Evolutionary conservation across 2,113 vertebrate species (phyloP), one percentile per base, ranked within the genome.

Genomic region (Myocastor coypus): DNA sequence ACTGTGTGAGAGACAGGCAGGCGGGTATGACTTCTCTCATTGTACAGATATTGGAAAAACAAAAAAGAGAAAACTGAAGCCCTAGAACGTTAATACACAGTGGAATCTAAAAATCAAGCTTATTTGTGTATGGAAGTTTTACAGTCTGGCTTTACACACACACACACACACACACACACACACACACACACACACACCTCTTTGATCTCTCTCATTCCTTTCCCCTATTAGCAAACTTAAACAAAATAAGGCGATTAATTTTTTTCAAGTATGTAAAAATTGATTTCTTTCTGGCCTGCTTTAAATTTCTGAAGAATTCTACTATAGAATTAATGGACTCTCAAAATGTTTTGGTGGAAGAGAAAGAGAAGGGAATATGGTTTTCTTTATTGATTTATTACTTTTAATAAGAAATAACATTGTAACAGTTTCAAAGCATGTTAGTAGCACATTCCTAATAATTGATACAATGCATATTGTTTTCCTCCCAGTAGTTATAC

Each of bases 261-360:
- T 92, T 64, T 11, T 80, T 57, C 26, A 84, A 68, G 24, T 66
- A 10, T 83, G 87, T 90, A 81, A 94, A 90, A 84, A 52, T 17
- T 64, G 12, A 22, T 64, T 14, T n/a, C n/a, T 17, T 93, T 89
- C 77, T 32, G 37, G 5, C 20, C 8, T 73, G 68, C 14, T 89
- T 89, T 87, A 34, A 61, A 10, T 69, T 92, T 50, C 17, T 19
- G 63, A 87, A 52, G 19, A 93, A 75, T 69, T 85, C 42, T 50
- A n/a, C 34, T 77, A 26, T 89, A 7, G 20, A 5, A 88, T 91
- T 69, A 64, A 88, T 17, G 50, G 17, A 17, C 68, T 85, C 64
- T 63, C 32, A 81, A 81, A 81, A 34, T 63, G 16, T 24, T 68
- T 37, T 64, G 19, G 66, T 40, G 2, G 13, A 77, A 92, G n/a